Conservation (phyloP, 2,888 invertebrate species). For the Liodrosophila aerea region DNA sequence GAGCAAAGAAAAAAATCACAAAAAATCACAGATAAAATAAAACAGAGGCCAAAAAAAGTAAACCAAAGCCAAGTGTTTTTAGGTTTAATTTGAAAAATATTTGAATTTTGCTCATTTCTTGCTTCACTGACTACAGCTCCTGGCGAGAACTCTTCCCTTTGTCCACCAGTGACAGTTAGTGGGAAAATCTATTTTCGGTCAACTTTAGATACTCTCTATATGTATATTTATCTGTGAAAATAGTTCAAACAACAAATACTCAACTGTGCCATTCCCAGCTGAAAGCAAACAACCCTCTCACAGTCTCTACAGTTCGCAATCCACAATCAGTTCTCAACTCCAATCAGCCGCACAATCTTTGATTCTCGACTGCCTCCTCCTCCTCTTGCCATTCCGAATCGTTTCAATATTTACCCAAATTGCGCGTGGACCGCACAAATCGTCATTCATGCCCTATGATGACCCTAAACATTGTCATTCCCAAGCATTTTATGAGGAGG, state of each 20-base stretch:
- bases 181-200: constrained; percentile 53
- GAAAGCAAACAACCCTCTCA: constrained; percentile 52
- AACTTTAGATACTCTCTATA: constrained; percentile 30
- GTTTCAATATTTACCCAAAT: constrained; percentile 78
- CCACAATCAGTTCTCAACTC: constrained; percentile 14
- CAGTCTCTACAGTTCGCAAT: no score
- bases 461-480: constrained; percentile 57
- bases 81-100: constrained; percentile 76
- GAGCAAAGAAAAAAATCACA: no score
- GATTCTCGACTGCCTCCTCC: constrained; percentile 39
- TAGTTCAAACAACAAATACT: constrained; percentile 50
- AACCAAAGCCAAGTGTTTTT: constrained; percentile 64
- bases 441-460: constrained; percentile 58
- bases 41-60: constrained; percentile 19
- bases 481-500: constrained; percentile 38
- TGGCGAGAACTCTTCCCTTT: neutral
- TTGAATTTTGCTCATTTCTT: constrained; percentile 78
- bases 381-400: constrained; percentile 33
- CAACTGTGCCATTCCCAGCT: constrained; percentile 1
- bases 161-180: constrained; percentile 45
- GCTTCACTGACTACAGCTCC: constrained; percentile 56
- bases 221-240: constrained; percentile 18
- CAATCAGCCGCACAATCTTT: constrained; percentile 74
- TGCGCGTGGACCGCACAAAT: constrained; percentile 55
- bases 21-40: constrained; percentile 49